Evolutionary conservation across 2,797 vertebrate species (phyloP).

Genomic region (Enteromius viviparus): DNA sequence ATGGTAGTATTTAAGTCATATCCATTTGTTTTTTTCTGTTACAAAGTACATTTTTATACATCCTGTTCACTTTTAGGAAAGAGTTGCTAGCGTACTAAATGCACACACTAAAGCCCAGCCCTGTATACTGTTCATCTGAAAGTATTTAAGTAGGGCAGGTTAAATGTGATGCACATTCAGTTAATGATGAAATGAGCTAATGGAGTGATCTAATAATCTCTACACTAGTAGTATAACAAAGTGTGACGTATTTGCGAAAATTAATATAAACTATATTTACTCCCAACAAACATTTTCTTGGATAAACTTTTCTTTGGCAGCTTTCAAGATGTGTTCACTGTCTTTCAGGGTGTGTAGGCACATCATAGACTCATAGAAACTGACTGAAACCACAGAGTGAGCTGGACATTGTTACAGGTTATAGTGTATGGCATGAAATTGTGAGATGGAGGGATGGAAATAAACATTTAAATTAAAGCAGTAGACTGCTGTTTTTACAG

Average conservation of each 20-base stretch:
- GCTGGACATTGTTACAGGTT: not conserved
- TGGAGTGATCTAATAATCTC: not conserved
- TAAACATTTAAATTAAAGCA: not conserved
- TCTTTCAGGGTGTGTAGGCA: not conserved
- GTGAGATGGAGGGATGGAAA: constrained; percentile 27
- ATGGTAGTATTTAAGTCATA: not conserved
- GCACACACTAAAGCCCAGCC: not conserved
- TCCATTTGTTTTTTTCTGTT: not conserved
- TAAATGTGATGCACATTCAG: not conserved
- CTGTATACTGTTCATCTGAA: not conserved
- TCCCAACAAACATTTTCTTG: not conserved
- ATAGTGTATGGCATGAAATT: not conserved
- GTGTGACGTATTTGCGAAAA: not conserved
- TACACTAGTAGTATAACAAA: not conserved
- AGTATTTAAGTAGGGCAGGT: not conserved
- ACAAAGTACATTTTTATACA: not conserved
- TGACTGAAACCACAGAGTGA: not conserved
- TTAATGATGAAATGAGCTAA: not conserved
- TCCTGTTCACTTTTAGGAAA: not conserved
- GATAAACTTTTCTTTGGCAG: constrained; percentile 19
- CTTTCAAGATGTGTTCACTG: not conserved
- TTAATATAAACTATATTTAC: not conserved
- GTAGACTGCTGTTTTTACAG: not conserved
- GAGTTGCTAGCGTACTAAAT: not conserved
- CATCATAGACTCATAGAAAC: not conserved